Base-by-base conservation (phyloP, 64 coral and sea anemone genomes). In the Actinia tenebrosa region DNA sequence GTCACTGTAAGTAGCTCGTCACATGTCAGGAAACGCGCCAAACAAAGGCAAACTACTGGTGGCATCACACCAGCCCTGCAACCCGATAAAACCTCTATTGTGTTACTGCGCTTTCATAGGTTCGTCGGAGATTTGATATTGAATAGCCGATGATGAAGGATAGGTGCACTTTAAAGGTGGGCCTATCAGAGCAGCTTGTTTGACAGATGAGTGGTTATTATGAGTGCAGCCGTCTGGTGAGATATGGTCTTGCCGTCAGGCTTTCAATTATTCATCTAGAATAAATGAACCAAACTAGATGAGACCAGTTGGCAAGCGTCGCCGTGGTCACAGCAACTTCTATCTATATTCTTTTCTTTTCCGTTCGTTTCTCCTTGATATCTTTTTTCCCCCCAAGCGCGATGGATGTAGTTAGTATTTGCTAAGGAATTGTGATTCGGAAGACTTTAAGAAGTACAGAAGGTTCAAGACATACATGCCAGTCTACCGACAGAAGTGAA, bases 1-100 rank as follows among this genome's bases (percentile, higher is more conserved):
- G 83, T 62, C 83, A 85, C 83, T 64, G 79, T 81, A 81, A 81
- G 79, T 81, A 45, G 79, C 79, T 81, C 50, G 79, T 81, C 79
- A 81, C 79, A 81, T 81, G 79, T 81, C 79, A 45, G 79, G 44
- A 81, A 81, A 81, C 50, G 50, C 79, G 79, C 79, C 79, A 81
- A 56, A 64, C 83, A 61, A 85, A 61, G 60, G 60, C 50, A 60
- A 60, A 61, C 83, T 55, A 85, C 83, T 64, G 83, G 83, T 85
- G 83, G 83, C 83, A 59, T 61, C 83, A 52, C 80, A 58, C 80
- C 45, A 53, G n/a, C 80, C 54, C 83, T 20, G 83, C 83, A 85
- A 85, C 83, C 53, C 55, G 83, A 85, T 85, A 85, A 85, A 61
- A 18, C 50, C 19, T 61, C 80, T 85, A 61, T 85, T 85, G 83